Evolutionary conservation across 2,888 invertebrate species (phyloP).

Genomic region (Petrolisthes cinctipes): DNA sequence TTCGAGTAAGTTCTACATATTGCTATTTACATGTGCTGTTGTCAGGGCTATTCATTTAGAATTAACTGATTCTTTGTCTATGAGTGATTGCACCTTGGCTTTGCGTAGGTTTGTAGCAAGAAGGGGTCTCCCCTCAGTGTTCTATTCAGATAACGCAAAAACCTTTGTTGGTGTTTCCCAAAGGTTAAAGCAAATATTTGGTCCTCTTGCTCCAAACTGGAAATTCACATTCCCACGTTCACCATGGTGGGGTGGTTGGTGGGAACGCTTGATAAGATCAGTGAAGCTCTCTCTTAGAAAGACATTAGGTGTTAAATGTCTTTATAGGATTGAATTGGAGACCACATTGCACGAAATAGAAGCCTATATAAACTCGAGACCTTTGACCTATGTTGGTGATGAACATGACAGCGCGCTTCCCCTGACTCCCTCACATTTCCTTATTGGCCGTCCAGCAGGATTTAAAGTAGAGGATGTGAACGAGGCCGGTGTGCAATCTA

Average conservation of each 20-base stretch:
- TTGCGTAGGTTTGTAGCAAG: not conserved
- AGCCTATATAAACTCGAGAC: conserved; percentile 68
- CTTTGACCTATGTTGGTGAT: conserved; percentile 67
- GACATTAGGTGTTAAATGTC: conserved; percentile 68
- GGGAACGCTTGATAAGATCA: no score
- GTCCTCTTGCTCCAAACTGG: conserved; percentile 63
- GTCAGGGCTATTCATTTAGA: conserved; percentile 68
- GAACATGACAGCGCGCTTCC: not conserved
- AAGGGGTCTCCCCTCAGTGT: not conserved
- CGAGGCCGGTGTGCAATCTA: not conserved
- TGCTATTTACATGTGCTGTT: conserved; percentile 67
- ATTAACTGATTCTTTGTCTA: conserved; percentile 29
- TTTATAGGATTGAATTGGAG: conserved; percentile 64
- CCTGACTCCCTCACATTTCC: conserved; percentile 60
- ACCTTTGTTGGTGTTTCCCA: not conserved
- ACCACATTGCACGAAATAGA: conserved; percentile 67
- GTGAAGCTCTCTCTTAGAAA: no score
- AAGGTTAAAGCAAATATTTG: not conserved
- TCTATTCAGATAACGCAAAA: not conserved
- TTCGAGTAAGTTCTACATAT: conserved; percentile 65
- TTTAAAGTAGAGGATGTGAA: not conserved
- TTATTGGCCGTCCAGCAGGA: conserved; percentile 37
- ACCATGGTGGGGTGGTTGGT: conserved; percentile 70
- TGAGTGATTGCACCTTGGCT: no score
- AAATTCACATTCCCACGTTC: conserved; percentile 70